Conservation (phyloP, 2,113 vertebrate species). For the Agelaius tricolor region DNA sequence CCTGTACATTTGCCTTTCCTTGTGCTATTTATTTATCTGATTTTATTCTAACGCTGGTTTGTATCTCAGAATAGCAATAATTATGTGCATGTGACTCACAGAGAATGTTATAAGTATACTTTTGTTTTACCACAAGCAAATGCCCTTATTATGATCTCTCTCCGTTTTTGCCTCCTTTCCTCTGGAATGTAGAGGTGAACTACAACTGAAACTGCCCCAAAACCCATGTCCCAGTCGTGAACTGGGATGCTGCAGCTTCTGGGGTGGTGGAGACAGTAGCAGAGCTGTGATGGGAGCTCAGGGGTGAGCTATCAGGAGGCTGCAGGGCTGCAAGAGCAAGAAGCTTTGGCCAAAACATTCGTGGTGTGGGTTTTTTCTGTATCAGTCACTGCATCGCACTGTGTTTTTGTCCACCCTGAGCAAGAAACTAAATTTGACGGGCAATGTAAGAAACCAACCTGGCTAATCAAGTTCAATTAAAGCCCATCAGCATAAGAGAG, state of each 20-base stretch:
- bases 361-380: neutral
- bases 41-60: neutral
- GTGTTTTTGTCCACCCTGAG: neutral
- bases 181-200: neutral
- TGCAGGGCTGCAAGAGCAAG: neutral
- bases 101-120: neutral
- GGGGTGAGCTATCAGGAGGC: neutral
- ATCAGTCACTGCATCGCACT: neutral
- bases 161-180: neutral
- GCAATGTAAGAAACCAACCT: neutral
- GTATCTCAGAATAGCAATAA: neutral
- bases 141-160: neutral
- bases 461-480: neutral
- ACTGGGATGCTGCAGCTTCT: neutral
- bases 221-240: fast-evolving
- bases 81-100: neutral
- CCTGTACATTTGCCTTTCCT: neutral
- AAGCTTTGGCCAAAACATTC: neutral
- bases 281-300: neutral
- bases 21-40: neutral
- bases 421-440: neutral
- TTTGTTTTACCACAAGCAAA: neutral
- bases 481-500: neutral
- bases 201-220: neutral
- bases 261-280: neutral